A percentile compares a stretch with the other conserved stretches of the same genome.
Evolutionary conservation across 2,113 vertebrate species (phyloP).

Genomic region (Fulica atra): DNA sequence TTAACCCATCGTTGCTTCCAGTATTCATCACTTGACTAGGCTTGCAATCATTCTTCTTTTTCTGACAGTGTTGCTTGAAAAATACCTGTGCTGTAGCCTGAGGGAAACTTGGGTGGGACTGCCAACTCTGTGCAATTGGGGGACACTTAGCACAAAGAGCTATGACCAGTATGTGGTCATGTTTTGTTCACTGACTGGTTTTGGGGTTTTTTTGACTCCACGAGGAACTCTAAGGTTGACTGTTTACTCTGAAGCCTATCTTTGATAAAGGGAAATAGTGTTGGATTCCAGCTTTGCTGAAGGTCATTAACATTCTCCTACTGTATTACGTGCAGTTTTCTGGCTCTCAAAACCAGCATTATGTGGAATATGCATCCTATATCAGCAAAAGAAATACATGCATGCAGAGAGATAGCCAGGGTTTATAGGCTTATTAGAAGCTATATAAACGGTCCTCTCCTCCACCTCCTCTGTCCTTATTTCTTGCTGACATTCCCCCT

Average conservation of each 20-base stretch:
- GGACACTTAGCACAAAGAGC: neutral
- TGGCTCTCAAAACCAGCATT: constrained; percentile 43
- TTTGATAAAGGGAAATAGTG: constrained; percentile 19
- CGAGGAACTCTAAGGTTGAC: neutral
- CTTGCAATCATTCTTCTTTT: neutral
- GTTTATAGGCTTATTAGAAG: constrained; percentile 40
- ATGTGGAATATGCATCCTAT: constrained; percentile 22
- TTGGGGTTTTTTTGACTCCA: neutral
- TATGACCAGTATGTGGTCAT: neutral
- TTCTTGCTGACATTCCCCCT: constrained; percentile 39
- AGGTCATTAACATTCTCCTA: constrained; percentile 61
- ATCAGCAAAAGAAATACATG: constrained; percentile 39
- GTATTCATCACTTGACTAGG: neutral
- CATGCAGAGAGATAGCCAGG: constrained; percentile 5
- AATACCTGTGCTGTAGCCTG: neutral
- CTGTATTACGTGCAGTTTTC: constrained; percentile 58
- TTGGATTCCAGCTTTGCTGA: neutral
- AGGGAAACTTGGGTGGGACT: neutral
- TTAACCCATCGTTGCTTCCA: neutral
- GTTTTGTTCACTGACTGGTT: neutral
- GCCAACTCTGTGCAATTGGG: neutral
- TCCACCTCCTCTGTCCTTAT: neutral
- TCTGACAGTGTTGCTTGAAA: neutral
- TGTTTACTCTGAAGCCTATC: neutral
- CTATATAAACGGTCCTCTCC: neutral